Evolutionary conservation across 2,888 invertebrate genomes (phyloP).

Genomic region (Ochropacha duplaris): DNA sequence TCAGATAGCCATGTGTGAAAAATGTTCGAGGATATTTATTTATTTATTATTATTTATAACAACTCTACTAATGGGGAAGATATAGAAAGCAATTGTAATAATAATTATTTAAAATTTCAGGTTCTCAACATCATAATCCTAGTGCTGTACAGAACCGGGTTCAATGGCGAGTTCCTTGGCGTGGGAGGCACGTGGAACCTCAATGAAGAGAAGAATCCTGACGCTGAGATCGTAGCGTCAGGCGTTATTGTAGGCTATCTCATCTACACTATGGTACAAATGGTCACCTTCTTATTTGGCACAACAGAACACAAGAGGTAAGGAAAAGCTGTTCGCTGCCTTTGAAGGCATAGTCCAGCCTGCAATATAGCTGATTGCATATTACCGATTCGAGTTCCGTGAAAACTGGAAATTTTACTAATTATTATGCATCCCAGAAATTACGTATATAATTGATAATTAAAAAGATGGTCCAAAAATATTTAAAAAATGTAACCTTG

Average conservation of each 20-base stretch:
- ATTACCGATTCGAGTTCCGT: no score
- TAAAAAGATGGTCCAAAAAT: no score
- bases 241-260: constrained; percentile 94
- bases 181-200: constrained; percentile 96
- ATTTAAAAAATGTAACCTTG: no score
- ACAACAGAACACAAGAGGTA: constrained; percentile 90
- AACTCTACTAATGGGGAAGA: no score
- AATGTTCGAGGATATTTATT: no score
- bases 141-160: constrained; percentile 91
- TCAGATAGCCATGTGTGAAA: no score
- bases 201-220: constrained; percentile 93
- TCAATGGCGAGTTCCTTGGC: constrained; percentile 91
- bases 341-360: not conserved
- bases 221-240: constrained; percentile 93
- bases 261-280: constrained; percentile 90
- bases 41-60: no score
- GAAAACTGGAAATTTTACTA: no score
- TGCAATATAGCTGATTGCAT: no score
- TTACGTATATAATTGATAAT: no score
- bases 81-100: not conserved
- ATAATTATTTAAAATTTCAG: constrained; percentile 70
- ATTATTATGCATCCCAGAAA: no score
- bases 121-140: constrained; percentile 91
- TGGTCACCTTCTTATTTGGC: constrained; percentile 90
- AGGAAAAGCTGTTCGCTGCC: not conserved